Evolutionary conservation across 2,888 invertebrate species (phyloP).

Genomic region (Melipona bicolor): DNA sequence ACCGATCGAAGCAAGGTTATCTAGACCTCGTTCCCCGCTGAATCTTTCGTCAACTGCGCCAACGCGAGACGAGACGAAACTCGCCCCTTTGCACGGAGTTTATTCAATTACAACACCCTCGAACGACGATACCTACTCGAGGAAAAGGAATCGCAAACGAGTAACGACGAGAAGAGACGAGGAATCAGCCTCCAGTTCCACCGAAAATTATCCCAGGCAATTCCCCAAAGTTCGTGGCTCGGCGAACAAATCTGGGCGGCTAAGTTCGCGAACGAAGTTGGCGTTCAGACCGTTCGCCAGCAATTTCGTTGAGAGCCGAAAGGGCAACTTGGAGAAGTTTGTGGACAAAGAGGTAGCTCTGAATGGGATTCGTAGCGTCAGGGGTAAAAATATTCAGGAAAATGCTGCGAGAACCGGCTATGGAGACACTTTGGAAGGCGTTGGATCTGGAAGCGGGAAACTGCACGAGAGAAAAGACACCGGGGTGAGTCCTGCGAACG

Average conservation of each 20-base stretch:
- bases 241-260: neutral
- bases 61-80: neutral
- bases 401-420: neutral
- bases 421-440: neutral
- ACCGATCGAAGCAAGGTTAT: neutral
- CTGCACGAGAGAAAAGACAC: neutral
- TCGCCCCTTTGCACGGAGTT: too few species aligned
- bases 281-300: slow-evolving; percentile 41
- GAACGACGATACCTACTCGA: neutral
- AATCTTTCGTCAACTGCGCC: neutral
- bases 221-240: neutral
- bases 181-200: neutral
- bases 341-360: too few species aligned
- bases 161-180: neutral
- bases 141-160: slow-evolving; percentile 23
- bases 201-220: neutral
- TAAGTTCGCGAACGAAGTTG: slow-evolving; percentile 26
- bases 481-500: neutral
- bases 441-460: neutral
- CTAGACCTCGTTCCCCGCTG: neutral
- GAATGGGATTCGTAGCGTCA: neutral
- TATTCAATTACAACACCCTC: neutral
- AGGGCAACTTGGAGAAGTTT: neutral
- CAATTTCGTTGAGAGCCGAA: neutral
- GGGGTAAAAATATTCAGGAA: neutral